phyloP scores from a whole-genome alignment of 2,113 vertebrate species.

The Platichthys stellatus region DNA sequence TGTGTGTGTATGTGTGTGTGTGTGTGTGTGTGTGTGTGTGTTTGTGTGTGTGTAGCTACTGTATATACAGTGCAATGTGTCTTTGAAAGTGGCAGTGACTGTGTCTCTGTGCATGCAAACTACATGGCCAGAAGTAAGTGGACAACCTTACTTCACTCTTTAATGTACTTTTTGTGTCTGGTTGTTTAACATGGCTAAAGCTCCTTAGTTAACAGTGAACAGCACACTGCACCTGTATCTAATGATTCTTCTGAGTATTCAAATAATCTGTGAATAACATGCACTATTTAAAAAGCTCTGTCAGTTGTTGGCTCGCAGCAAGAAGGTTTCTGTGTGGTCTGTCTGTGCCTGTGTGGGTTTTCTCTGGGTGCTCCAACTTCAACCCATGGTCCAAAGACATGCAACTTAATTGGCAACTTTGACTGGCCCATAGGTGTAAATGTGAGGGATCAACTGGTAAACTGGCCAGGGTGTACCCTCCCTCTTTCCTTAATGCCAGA shows the following conservation, averaged over 20 bases:
- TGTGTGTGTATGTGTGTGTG: conserved; percentile 17
- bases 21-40: conserved; percentile 23
- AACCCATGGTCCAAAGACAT: not conserved
- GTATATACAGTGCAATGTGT: conserved; percentile 5
- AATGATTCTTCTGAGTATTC: not conserved
- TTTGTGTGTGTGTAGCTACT: conserved; percentile 6
- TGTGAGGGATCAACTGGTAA: not conserved
- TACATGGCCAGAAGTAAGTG: conserved; percentile 1
- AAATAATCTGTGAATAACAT: not conserved
- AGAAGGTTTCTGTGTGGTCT: not conserved
- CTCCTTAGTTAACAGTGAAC: no score
- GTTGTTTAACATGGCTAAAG: not conserved
- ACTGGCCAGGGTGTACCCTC: not conserved
- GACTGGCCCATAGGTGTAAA: not conserved
- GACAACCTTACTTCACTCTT: not conserved
- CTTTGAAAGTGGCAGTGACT: conserved; percentile 6
- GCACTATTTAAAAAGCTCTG: not conserved
- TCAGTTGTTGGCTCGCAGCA: not conserved
- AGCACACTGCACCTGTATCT: not conserved
- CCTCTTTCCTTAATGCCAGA: not conserved
- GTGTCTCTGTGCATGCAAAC: not conserved
- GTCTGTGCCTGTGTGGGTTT: not conserved
- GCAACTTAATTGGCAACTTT: not conserved
- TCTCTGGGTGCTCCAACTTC: not conserved
- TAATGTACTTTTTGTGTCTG: not conserved